These are phyloP conservation scores for Stichopus chloronotus DNA, from an alignment of 35 echinoderm and acorn worm species.

Conservation along the genomic window DNA sequence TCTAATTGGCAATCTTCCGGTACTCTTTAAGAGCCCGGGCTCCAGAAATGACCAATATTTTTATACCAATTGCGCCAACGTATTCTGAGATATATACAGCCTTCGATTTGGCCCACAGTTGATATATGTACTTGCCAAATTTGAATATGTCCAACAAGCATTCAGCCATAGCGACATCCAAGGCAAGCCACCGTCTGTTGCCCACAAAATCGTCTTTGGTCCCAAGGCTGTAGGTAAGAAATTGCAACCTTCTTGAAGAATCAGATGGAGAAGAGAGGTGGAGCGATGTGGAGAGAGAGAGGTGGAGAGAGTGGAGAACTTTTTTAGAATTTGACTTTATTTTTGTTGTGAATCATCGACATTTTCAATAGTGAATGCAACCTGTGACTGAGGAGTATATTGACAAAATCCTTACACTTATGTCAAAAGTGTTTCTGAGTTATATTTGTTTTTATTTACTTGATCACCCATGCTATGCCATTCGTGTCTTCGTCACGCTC, in stretches of 20 bases:
- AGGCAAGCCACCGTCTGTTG: slow-evolving; percentile 6
- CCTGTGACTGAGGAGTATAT: too few species aligned
- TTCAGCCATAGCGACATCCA: slow-evolving; percentile 35
- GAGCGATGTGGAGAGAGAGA: too few species aligned
- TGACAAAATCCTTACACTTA: too few species aligned
- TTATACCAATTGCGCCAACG: background rate
- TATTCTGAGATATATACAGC: slow-evolving; percentile 23
- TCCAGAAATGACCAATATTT: background rate
- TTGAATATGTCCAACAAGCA: background rate
- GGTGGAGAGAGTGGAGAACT: too few species aligned
- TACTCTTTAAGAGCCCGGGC: slow-evolving; percentile 20
- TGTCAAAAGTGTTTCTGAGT: too few species aligned
- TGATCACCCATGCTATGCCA: too few species aligned
- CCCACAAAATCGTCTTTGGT: slow-evolving; percentile 28
- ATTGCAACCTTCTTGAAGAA: background rate
- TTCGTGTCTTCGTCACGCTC: too few species aligned
- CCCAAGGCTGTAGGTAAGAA: slow-evolving; percentile 22
- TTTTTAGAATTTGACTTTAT: too few species aligned
- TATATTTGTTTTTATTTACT: too few species aligned
- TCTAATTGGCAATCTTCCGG: background rate
- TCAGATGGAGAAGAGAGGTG: background rate
- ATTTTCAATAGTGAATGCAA: too few species aligned
- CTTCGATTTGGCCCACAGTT: slow-evolving; percentile 1
- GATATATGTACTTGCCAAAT: slow-evolving; percentile 31
- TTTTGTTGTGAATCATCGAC: too few species aligned